A percentile compares a stretch with the other conserved stretches of the same genome.
Evolutionary conservation across 1,140 invertebrate species (phyloP).

Genomic region (Araneus ventricosus): DNA sequence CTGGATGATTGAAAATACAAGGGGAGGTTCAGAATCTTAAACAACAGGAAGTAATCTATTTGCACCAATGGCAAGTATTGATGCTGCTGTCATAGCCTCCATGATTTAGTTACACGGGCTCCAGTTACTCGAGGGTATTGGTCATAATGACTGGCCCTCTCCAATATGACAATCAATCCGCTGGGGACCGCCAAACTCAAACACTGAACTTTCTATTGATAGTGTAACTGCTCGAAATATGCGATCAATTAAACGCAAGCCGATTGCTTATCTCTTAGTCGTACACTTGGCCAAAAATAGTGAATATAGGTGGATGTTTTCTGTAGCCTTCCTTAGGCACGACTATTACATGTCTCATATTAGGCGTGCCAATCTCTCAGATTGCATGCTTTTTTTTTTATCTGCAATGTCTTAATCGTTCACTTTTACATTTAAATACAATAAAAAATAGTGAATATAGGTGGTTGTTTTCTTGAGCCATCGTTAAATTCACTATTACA

Average conservation of each 20-base stretch:
- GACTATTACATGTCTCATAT: too few species aligned
- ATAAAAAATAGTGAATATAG: too few species aligned
- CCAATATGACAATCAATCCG: neutral
- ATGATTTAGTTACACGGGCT: slow-evolving; percentile 25
- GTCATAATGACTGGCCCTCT: neutral
- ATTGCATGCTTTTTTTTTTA: too few species aligned
- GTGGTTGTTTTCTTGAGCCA: too few species aligned
- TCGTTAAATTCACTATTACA: too few species aligned
- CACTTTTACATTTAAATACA: too few species aligned
- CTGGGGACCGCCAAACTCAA: neutral
- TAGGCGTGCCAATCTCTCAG: too few species aligned
- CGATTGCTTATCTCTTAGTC: too few species aligned
- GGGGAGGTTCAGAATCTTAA: neutral
- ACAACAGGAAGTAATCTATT: slow-evolving; percentile 13
- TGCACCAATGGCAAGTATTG: neutral
- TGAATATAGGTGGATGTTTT: too few species aligned
- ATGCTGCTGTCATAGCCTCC: neutral
- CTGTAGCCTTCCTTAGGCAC: too few species aligned
- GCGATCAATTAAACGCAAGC: neutral
- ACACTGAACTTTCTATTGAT: neutral
- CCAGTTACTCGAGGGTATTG: slow-evolving; percentile 3
- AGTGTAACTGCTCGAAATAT: neutral
- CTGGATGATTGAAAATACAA: neutral
- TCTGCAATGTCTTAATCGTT: too few species aligned
- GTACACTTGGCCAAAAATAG: too few species aligned